Base-by-base conservation (phyloP, 1,140 invertebrate genomes). In the Hydropsyche tenuis region DNA sequence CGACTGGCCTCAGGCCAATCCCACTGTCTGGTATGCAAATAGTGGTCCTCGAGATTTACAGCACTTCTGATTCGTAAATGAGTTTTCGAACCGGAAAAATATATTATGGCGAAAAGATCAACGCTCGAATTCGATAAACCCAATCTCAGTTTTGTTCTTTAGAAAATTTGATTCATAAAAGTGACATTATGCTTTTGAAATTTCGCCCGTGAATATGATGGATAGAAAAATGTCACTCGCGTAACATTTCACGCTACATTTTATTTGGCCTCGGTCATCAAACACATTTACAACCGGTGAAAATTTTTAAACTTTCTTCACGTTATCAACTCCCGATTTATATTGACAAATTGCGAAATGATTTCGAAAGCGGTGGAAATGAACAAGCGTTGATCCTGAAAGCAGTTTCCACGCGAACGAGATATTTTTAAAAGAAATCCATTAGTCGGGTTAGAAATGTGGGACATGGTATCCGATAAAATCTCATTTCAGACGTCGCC, bases 11-110 rank as follows among this genome's bases (percentile, higher is more conserved):
- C 12, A 20, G 27, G 23, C 69, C 51, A 46, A 43, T 11, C 2
- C 18, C 22, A 71, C 56, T 37, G 48, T 71, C 56, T 71, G 65
- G 65, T 48, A 68, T 68, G 42, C 65, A 12, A 68, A 68, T 48
- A 25, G 20, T 60, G 23, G 56, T 60, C 56, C 56, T 60, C 25
- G 22, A 60, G 23, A 48, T 25, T 25, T 18, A 25, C 25, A 22
- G 20, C 20, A 9, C 23, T 23, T 60, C 22, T 60, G 12, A 37
- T 4, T 37, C 3, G 3, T 9, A 37, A 37, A 37, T 9, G 30
- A 37, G 3, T 37, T 9, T 37, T 37, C 30, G 30, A 37, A 37
- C 30, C 3, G 30, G 30, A 37, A 37, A 37, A 37, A 37, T 37
- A 9, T 37, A 3, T 3, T 9, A 37, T 4, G 9, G 9, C 30